A percentile compares a stretch with the other conserved stretches of the same genome.
Conservation (phyloP, 2,797 vertebrate species). For the Podarcis siculus region DNA sequence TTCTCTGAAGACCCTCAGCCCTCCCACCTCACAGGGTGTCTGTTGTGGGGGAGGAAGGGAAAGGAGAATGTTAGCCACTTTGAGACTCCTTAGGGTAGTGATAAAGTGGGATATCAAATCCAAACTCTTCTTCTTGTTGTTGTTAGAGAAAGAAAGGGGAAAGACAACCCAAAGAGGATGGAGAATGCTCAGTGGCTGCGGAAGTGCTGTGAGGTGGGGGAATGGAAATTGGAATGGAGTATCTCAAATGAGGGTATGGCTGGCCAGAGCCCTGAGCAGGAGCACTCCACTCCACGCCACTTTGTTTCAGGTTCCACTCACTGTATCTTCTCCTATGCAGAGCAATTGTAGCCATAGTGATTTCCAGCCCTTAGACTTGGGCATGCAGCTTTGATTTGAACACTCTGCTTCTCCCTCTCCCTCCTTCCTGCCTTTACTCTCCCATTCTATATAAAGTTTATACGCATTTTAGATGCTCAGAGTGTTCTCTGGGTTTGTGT, state of each 20-base stretch:
- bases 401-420: neutral
- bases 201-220: too few species aligned
- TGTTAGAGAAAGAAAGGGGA: too few species aligned
- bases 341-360: neutral
- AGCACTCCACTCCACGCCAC: neutral
- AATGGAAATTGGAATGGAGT: neutral
- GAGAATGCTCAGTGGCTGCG: too few species aligned
- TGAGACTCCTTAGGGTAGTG: too few species aligned
- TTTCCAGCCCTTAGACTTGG: neutral
- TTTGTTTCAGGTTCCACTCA: neutral
- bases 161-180: too few species aligned
- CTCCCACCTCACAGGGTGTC: too few species aligned
- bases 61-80: too few species aligned
- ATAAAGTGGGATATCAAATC: too few species aligned
- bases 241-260: neutral
- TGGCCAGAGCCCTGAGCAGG: neutral
- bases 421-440: neutral
- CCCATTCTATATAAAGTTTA: conserved; percentile 3
- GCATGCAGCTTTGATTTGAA: neutral
- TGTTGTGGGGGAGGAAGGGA: too few species aligned
- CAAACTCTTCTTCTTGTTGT: too few species aligned
- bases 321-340: neutral
- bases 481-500: neutral
- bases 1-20: too few species aligned
- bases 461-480: conserved; percentile 25